These are phyloP conservation scores for Notarius quadriscutis DNA, from an alignment of 2,113 vertebrate genomes.

Conservation along the genomic window DNA sequence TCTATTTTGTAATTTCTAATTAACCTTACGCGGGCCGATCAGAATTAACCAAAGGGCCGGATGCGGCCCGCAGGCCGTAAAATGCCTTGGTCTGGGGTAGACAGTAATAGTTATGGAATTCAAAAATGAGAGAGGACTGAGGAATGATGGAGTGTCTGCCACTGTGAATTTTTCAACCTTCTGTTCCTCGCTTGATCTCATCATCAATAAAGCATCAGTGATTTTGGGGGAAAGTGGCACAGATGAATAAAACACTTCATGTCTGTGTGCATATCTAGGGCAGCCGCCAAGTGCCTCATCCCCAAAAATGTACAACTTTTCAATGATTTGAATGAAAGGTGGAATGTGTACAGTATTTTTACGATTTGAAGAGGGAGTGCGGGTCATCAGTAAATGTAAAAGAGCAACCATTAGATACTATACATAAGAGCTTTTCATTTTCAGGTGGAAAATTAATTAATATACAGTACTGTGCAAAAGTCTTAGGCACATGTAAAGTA, in stretches of 20 bases:
- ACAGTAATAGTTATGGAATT: background rate
- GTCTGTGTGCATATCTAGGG: conserved; percentile 28
- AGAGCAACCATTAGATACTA: background rate
- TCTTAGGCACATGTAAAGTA: too few relatives aligned
- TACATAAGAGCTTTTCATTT: background rate
- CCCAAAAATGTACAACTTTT: background rate
- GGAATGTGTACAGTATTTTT: background rate
- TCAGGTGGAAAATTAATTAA: background rate
- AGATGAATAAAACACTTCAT: conserved; percentile 40
- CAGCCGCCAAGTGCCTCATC: background rate
- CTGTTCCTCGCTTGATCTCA: conserved; percentile 10
- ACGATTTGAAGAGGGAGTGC: background rate
- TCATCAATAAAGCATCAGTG: conserved; percentile 57
- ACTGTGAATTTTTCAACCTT: conserved; percentile 48
- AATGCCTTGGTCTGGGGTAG: background rate
- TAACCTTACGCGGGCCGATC: too few relatives aligned
- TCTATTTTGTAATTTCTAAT: too few relatives aligned
- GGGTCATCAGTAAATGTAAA: background rate
- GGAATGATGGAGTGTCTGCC: conserved; percentile 32
- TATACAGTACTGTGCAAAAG: too few relatives aligned
- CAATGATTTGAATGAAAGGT: background rate
- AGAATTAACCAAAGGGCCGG: too few relatives aligned
- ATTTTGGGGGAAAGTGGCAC: conserved; percentile 15
- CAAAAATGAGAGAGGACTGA: background rate
- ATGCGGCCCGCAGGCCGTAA: too few relatives aligned